Base-by-base conservation (phyloP, 2,113 vertebrate species). In the Cryptomyrus ogoouensis region DNA sequence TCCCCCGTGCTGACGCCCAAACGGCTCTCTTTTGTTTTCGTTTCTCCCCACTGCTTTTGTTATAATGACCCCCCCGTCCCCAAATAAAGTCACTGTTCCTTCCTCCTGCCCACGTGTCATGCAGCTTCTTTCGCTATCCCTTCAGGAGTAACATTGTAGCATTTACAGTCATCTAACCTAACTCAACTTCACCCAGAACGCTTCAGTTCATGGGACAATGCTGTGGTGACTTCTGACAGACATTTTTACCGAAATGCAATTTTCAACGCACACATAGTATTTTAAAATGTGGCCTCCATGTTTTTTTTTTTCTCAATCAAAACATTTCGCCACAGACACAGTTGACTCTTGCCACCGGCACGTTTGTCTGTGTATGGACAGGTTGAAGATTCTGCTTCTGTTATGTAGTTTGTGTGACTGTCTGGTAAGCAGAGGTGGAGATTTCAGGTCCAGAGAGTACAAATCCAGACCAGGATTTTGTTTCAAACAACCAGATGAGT, bases 41-140 rank as follows among this genome's bases (percentile, higher is more conserved):
- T 80, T 80, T 35, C 74, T 80, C 74, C 35, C 74, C 74, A 80
- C 74, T 80, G 74, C 31, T 80, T 80, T 80, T 80, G 74, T 80
- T 80, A 42, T 77, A 77, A 77, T 39, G 31, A 77, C 27, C 70
- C 70, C 70, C 31, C 70, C 70, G 3, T 39, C 70, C 70, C 70
- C 70, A 77, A 77, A 77, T 77, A 77, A 77, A 77, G 31, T 77
- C 56, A 62, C 56, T 62, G 56, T n/a, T 17, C 27, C 70, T 77
- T 35, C 31, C 31, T 77, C 70, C 31, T 39, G 15, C 70, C 70
- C 70, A 39, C 15, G 31, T 77, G 31, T 39, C 70, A 77, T 19
- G 35, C 35, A 13, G 35, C 13, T 7, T 39, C 70, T 12, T 77
- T 77, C 15, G 31, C 31, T 5, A 1, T 39, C 31, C 70, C 31